Evolutionary conservation across 2,888 invertebrate species (phyloP).

Genomic region (Coelogynopora nodosa): DNA sequence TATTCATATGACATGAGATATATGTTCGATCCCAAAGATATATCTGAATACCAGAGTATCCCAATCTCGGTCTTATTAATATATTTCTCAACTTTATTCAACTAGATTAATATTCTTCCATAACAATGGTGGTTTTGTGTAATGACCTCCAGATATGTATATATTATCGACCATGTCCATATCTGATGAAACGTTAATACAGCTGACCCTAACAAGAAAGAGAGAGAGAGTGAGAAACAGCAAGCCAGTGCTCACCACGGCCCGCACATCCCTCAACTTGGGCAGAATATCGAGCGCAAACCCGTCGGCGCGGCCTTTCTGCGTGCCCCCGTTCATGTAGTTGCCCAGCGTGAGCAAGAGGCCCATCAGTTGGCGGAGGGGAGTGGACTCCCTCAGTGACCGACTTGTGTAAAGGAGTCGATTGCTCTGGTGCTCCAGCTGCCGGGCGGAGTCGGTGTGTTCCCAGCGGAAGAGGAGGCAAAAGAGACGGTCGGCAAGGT

Average conservation of each 20-base stretch:
- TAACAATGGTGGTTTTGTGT: no score
- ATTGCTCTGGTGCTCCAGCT: background rate
- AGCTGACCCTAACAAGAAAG: no score
- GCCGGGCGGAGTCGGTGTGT: background rate
- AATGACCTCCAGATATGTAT: no score
- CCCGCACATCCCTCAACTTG: background rate
- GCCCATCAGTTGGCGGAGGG: background rate
- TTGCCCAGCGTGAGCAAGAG: background rate
- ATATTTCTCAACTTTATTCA: no score
- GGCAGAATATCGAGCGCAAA: background rate
- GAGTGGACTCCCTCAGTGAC: background rate
- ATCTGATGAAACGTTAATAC: no score
- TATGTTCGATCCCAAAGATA: no score
- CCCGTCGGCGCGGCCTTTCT: background rate
- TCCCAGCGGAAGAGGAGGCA: background rate
- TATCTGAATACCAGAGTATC: no score
- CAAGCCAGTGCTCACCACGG: background rate
- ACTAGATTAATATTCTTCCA: no score
- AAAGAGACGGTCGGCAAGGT: background rate
- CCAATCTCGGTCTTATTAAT: no score
- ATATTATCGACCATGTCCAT: no score
- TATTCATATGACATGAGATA: no score
- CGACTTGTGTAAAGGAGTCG: background rate
- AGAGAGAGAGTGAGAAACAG: no score
- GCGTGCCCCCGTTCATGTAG: background rate